phyloP scores from a whole-genome alignment of 2,888 invertebrate genomes.

The Leucophora obtusa region DNA sequence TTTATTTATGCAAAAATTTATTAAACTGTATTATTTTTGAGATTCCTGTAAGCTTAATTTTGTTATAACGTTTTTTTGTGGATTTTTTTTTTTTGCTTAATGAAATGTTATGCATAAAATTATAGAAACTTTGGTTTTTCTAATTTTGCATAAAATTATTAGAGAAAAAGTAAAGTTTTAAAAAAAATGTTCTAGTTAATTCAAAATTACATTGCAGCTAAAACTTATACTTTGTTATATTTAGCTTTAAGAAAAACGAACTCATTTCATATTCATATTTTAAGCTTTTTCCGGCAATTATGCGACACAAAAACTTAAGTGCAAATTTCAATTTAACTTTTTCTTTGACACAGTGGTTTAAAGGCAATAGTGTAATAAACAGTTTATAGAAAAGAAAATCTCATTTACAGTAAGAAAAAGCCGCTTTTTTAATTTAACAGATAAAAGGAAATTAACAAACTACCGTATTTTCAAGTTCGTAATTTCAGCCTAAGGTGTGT shows the following conservation, averaged over 20 bases:
- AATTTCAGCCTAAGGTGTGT: too few relatives aligned
- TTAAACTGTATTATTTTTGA: slow-evolving; percentile 36
- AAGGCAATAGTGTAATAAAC: neutral
- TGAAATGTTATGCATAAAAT: too few relatives aligned
- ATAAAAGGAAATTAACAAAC: too few relatives aligned
- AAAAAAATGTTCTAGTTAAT: slow-evolving; percentile 36
- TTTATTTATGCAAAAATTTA: slow-evolving; percentile 7
- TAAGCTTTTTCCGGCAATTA: slow-evolving; percentile 51
- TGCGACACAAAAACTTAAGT: slow-evolving; percentile 51
- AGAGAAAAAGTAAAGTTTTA: neutral
- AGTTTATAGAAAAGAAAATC: too few relatives aligned
- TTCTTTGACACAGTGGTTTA: slow-evolving; percentile 11
- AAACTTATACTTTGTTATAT: neutral
- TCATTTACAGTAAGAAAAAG: too few relatives aligned
- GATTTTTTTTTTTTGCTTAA: neutral
- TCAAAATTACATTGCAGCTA: slow-evolving; percentile 34
- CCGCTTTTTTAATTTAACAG: too few relatives aligned
- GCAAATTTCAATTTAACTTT: neutral
- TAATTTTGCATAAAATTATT: slow-evolving; percentile 18
- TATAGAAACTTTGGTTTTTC: neutral
- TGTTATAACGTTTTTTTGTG: slow-evolving; percentile 9
- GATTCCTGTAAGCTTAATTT: slow-evolving; percentile 32
- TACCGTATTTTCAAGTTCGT: too few relatives aligned
- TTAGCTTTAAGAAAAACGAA: slow-evolving; percentile 9
- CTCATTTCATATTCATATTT: slow-evolving; percentile 59